A percentile compares a stretch with the other conserved stretches of the same genome.
phyloP scores from a whole-genome alignment of 2,113 vertebrate species.

The Salminus brasiliensis region DNA sequence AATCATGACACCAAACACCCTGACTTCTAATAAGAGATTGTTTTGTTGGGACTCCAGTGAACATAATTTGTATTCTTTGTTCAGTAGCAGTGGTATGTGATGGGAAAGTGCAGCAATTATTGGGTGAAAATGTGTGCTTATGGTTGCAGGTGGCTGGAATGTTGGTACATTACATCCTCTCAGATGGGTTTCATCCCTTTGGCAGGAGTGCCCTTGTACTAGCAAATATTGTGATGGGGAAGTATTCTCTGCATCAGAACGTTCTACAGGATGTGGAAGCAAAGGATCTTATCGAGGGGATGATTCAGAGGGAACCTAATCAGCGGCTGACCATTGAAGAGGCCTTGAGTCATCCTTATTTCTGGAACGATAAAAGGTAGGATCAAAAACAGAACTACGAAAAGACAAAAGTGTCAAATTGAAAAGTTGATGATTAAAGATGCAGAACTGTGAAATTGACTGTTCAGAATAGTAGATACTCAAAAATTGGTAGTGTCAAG shows the following conservation, averaged over 20 bases:
- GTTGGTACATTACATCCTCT: constrained; percentile 41
- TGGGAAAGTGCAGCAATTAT: background rate
- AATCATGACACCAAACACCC: no score
- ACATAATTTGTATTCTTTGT: no score
- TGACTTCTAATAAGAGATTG: no score
- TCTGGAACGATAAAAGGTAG: constrained; percentile 24
- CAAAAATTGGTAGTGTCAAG: no score
- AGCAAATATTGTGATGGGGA: constrained; percentile 7
- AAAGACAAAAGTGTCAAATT: background rate
- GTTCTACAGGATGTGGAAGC: constrained; percentile 15
- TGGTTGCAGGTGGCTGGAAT: constrained; percentile 42
- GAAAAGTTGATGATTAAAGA: background rate
- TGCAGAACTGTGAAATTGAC: background rate
- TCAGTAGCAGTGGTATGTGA: no score
- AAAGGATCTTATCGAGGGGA: constrained; percentile 38
- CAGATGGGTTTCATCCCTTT: constrained; percentile 37
- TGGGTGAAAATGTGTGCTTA: background rate
- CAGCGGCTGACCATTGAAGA: background rate
- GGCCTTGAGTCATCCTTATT: constrained; percentile 25
- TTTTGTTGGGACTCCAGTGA: no score
- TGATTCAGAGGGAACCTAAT: constrained; percentile 15
- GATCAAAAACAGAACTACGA: background rate
- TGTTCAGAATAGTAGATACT: no score
- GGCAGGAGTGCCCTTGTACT: background rate
- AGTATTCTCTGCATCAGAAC: background rate